These are phyloP conservation scores for Penaeus monodon DNA, from an alignment of 2,888 invertebrate genomes.

Conservation along the genomic window DNA sequence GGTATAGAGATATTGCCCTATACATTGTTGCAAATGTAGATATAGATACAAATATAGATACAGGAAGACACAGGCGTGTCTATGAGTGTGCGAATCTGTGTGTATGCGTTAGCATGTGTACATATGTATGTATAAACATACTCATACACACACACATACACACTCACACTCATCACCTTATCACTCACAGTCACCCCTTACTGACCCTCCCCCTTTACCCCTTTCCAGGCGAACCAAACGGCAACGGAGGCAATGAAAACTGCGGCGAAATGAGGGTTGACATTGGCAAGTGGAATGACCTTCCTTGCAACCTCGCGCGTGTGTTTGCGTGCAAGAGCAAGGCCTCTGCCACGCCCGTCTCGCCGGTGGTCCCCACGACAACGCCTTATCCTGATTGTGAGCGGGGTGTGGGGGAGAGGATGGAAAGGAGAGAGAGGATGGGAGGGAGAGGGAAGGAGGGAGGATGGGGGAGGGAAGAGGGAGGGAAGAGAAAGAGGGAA, in stretches of 20 bases:
- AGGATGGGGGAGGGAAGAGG: too few species aligned
- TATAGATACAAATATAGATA: too few species aligned
- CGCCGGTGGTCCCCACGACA: constrained; percentile 15
- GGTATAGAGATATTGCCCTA: too few species aligned
- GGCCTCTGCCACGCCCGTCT: constrained; percentile 16
- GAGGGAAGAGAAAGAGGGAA: too few species aligned
- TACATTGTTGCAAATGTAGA: not conserved
- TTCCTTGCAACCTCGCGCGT: not conserved
- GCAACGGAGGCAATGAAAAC: constrained; percentile 27
- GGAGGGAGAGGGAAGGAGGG: too few species aligned
- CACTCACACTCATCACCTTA: too few species aligned
- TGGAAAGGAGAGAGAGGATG: too few species aligned
- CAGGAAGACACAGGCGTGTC: too few species aligned
- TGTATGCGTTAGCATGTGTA: not conserved
- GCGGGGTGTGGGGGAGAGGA: not conserved
- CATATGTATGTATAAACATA: not conserved
- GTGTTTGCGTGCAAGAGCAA: constrained; percentile 35
- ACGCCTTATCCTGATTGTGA: constrained; percentile 24
- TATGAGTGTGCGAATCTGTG: not conserved
- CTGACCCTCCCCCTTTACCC: not conserved
- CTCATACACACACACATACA: too few species aligned
- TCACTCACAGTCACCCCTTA: too few species aligned
- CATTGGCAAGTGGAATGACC: constrained; percentile 39
- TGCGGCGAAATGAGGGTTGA: constrained; percentile 26
- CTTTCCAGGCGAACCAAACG: constrained; percentile 43